Evolutionary conservation across 1,140 invertebrate genomes (phyloP).

Genomic region (Sitobion miscanthi): DNA sequence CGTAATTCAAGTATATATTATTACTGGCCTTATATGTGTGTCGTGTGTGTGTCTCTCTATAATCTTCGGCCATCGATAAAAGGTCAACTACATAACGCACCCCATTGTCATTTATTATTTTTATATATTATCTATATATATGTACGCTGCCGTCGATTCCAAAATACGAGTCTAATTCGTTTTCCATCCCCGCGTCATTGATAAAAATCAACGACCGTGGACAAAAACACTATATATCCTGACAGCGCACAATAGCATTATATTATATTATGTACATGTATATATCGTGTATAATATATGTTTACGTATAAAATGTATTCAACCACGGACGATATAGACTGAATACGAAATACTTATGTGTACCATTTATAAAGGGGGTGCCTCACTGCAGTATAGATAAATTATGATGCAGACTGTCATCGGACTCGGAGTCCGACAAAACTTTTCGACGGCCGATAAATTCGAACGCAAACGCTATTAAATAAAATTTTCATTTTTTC

Average conservation of each 20-base stretch:
- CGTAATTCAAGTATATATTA: constrained; percentile 12
- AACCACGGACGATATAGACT: not conserved
- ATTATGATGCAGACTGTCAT: not conserved
- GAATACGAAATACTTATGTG: not conserved
- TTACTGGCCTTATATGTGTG: not conserved
- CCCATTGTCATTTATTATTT: constrained; percentile 32
- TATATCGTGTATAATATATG: not conserved
- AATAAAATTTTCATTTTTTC: not conserved
- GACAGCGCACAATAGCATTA: not conserved
- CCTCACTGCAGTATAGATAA: not conserved
- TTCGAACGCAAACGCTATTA: not conserved
- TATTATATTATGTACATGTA: not conserved
- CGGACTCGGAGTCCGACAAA: not conserved
- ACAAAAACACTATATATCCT: constrained; percentile 8
- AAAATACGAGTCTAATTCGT: constrained; percentile 45
- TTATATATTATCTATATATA: not conserved
- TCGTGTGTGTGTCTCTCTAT: not conserved
- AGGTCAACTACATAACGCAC: constrained; percentile 44
- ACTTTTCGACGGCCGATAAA: not conserved
- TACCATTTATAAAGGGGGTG: not conserved
- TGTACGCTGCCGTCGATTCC: not conserved
- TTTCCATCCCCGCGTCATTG: constrained; percentile 1
- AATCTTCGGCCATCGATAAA: constrained; percentile 32
- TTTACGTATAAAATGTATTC: not conserved
- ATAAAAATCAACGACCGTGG: constrained; percentile 40